phyloP scores from a whole-genome alignment of 2,113 vertebrate genomes.

The Chloebia gouldiae region DNA sequence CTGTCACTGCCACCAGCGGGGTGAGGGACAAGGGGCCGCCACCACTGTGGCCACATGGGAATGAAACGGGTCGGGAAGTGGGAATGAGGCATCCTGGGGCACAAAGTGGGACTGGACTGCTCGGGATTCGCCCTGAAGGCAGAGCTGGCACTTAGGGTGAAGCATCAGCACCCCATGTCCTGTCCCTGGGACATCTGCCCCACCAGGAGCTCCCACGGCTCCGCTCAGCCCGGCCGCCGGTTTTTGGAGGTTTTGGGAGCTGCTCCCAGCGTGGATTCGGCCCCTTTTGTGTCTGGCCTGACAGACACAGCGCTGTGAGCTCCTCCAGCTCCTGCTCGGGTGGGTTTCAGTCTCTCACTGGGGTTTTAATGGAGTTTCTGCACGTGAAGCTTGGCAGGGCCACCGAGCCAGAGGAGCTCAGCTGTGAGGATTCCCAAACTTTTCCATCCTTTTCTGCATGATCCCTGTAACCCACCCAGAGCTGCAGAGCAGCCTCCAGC shows the following conservation, averaged over 20 bases:
- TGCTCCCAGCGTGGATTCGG: background rate
- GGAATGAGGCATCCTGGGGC: background rate
- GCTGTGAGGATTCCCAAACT: background rate
- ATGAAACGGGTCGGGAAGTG: background rate
- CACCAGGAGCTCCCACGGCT: too few species aligned
- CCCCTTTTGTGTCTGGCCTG: background rate
- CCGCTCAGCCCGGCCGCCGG: background rate
- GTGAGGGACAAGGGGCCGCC: background rate
- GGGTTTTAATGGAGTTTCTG: fast-evolving
- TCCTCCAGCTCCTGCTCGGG: background rate
- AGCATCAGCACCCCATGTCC: fast-evolving
- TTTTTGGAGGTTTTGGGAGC: background rate
- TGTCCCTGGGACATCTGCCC: fast-evolving
- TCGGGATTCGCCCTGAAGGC: background rate
- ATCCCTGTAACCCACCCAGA: background rate
- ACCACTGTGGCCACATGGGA: fast-evolving
- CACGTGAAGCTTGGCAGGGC: background rate
- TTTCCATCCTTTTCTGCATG: background rate
- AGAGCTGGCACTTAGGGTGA: fast-evolving
- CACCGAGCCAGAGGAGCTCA: fast-evolving
- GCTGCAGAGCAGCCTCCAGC: background rate
- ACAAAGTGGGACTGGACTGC: fast-evolving
- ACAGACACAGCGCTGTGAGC: fast-evolving
- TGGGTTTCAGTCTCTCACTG: fast-evolving
- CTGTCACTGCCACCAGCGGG: background rate